Base-by-base conservation (phyloP, 37 sponge, comb jelly and placozoan genomes). In the Diacarnus erythraeanus region DNA sequence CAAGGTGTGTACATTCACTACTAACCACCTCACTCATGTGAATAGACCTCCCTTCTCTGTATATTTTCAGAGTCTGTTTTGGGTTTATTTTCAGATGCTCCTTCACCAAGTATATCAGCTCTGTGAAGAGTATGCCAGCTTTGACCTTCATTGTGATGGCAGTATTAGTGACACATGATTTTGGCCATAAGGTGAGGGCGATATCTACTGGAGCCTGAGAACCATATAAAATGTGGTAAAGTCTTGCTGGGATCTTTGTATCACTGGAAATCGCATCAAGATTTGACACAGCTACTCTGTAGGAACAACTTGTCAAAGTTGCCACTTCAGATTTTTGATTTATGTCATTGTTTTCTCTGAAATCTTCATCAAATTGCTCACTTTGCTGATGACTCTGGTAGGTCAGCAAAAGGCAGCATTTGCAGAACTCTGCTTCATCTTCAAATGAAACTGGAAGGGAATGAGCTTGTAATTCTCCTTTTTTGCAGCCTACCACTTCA, bases 341-440 rank as follows among this genome's bases (percentile, higher is more conserved):
- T 12, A 6, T 63, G 64, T 63, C 18, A 6, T 63, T 23, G n/a
- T 63, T 25, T 8, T 30, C 31, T 23, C 64, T 25, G 8, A 8
- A 12, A 63, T 63, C 18, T 12, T 30, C 26, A 63, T 63, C 31
- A 4, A 63, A 8, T 6, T 27, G 26, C 30, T 20, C 30, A 5
- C 36, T 51, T 37, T 31, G 5, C 6, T 15, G 35, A 34, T 41
- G 56, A 31, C 10, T 51, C 1, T 71, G 77, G 64, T 77, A 72
- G 26, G 65, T 47, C 18, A 84, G 59, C 12, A 65, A 72, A 59
- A 84, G 78, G 59, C 85, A 84, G 64, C 64, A 42, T 25, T 51
- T 75, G 38, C 76, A 71, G 72, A 84, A 77, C 0, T 84, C 69
- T 23, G 60, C 26, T 60, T 76, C 64, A 41, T 25, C 38, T 12